Evolutionary conservation across 2,113 vertebrate species (phyloP), one percentile per base, ranked within the genome.

Genomic region (Tonatia bakeri): DNA sequence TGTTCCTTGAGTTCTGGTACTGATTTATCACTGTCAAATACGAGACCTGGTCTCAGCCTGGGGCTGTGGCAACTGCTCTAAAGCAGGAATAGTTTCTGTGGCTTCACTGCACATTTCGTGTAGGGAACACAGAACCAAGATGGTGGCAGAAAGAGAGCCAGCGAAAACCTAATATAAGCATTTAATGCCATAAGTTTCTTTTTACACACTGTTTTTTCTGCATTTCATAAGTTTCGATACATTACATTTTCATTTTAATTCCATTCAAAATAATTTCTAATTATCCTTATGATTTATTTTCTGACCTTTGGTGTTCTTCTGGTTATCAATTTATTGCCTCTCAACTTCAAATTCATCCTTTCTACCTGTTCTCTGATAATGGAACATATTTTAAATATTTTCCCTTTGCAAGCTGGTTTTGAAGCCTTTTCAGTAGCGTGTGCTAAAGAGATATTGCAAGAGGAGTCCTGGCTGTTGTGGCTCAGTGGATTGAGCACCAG

Each of bases 361-460:
- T 89, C 85, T 84, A n/a, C 80, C 65, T 80, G 12, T 67, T 84
- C 70, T 92, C 20, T 89, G 56, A 59, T 75, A 75, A 86, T n/a
- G 56, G 69, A 90, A 24, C 64, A 85, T 76, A 56, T 70, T 92
- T 94, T 75, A 81, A 73, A 28, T 85, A 52, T 73, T 76, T 96
- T 90, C 59, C 59, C 47, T 82, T 93, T 95, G 75, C 82, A 36
- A 70, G 36, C 59, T 83, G 65, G 12, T 81, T 64, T 70, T 72
- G 75, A 87, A 76, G n/a, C 31, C 76, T 95, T 87, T 43, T 93
- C 75, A 83, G 75, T 79, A 92, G 72, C 93, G 65, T 70, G 81
- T 40, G 76, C 59, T 76, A 33, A 45, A 95, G 81, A 90, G 43
- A 87, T 47, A 61, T 0, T 75, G 56, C 50, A 52, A 77, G 72